Conservation (phyloP, 2,888 invertebrate genomes). For the Paralinhomoeus sp. region DNA sequence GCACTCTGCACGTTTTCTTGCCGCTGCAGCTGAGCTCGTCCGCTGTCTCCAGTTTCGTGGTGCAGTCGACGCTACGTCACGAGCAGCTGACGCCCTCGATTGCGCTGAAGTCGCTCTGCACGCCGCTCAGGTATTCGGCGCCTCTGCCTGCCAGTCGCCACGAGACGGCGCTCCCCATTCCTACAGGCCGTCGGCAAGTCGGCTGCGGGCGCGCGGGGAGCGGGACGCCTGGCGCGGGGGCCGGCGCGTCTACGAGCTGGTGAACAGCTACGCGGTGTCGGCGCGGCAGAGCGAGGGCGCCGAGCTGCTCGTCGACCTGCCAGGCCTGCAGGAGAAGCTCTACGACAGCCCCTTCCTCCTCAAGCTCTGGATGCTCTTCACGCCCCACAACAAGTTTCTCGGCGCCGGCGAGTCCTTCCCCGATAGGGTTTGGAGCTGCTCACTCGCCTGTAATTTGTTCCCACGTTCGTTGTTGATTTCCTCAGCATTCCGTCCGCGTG, state of each 20-base stretch:
- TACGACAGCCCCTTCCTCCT: slow-evolving; percentile 90
- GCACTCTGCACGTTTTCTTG: slow-evolving; percentile 61
- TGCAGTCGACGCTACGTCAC: slow-evolving; percentile 33
- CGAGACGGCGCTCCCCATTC: too few species aligned
- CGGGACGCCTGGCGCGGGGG: too few species aligned
- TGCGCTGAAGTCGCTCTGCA: slow-evolving; percentile 48
- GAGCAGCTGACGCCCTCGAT: slow-evolving; percentile 57
- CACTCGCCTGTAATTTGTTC: too few species aligned
- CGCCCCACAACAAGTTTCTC: slow-evolving; percentile 61
- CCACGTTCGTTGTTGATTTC: slow-evolving; percentile 10
- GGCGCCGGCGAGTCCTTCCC: slow-evolving; percentile 72
- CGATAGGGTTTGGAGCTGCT: too few species aligned
- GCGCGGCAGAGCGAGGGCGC: too few species aligned
- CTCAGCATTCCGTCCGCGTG: slow-evolving; percentile 56
- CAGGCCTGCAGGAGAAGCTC: slow-evolving; percentile 43
- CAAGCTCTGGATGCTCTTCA: slow-evolving; percentile 87
- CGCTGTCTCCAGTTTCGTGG: background rate
- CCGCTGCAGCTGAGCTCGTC: slow-evolving; percentile 69
- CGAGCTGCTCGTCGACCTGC: too few species aligned
- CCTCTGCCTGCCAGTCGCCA: too few species aligned
- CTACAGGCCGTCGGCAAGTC: too few species aligned
- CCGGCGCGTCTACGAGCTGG: too few species aligned
- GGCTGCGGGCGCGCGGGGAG: too few species aligned
- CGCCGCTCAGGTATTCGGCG: slow-evolving; percentile 21
- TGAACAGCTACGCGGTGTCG: too few species aligned